These are phyloP conservation scores for Pteria penguin DNA, from an alignment of 2,888 invertebrate genomes.

Conservation along the genomic window DNA sequence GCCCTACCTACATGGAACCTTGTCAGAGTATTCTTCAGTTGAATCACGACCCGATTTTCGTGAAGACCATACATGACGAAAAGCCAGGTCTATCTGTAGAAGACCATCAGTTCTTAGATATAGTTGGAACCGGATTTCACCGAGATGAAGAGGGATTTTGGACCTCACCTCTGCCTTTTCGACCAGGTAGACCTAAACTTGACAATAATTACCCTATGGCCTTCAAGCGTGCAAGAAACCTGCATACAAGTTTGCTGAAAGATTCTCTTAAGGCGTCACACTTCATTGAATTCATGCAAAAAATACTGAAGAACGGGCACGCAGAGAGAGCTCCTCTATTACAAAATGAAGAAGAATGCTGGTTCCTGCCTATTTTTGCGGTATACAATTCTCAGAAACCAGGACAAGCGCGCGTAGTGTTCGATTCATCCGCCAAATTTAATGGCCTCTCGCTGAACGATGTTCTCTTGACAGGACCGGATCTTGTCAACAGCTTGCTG, in stretches of 20 bases:
- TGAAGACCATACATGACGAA: background rate
- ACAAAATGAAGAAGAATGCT: conserved; percentile 35
- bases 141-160: conserved; percentile 38
- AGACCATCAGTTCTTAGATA: conserved; percentile 8
- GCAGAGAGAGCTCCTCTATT: conserved; percentile 48
- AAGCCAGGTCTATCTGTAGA: conserved; percentile 4
- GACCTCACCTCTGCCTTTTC: conserved; percentile 42
- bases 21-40: conserved; percentile 24
- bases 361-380: conserved; percentile 54
- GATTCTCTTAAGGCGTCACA: conserved; percentile 34
- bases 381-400: conserved; percentile 43
- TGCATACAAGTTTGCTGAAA: conserved; percentile 30
- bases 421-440: conserved; percentile 49
- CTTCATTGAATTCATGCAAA: conserved; percentile 48
- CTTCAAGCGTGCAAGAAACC: conserved; percentile 22
- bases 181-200: conserved; percentile 4
- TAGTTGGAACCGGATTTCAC: too few species aligned
- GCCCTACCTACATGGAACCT: conserved; percentile 30
- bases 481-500: conserved; percentile 46
- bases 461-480: conserved; percentile 46
- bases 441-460: conserved; percentile 47
- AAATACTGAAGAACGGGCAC: conserved; percentile 38
- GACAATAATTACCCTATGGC: conserved; percentile 35
- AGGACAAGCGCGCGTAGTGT: conserved; percentile 48
- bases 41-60: conserved; percentile 8